Evolutionary conservation across 2,113 vertebrate genomes (phyloP), one percentile per base, ranked within the genome.

Genomic region (Trinectes maculatus): DNA sequence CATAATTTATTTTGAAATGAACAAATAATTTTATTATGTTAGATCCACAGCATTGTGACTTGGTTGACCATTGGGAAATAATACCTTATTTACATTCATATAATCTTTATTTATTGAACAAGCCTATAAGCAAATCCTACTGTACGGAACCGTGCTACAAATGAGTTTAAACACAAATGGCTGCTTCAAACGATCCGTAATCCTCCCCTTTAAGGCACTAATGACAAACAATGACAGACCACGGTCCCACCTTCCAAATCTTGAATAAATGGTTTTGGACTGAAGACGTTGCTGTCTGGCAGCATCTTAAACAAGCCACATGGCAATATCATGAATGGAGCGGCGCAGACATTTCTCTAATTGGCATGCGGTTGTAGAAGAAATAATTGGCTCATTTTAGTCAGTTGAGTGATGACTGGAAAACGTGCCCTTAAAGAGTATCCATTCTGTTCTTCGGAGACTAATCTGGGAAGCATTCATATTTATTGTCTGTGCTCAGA

Each of bases 341-440:
- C 89, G 77, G 73, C 83, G 86, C 70, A 84, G 79, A 82, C 74
- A 71, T 85, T 87, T 93, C 93, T 93, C 90, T 96, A 95, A 96
- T 95, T 96, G 95, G 83, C 91, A 92, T 91, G 90, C 80, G 92
- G 91, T 84, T 92, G 92, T 53, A 81, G 90, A 91, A 94, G 91
- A 95, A 96, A 94, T 95, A 95, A 96, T 94, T 95, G 84, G 92
- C 92, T 96, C 92, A 94, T 96, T 96, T 91, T 93, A 95, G 93
- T 93, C 90, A 82, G 88, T 89, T 95, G 94, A 96, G 91, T 94
- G 95, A 96, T 94, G 92, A 92, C 91, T 92, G 89, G 88, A 94
- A 94, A 96, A 95, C 93, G 93, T 90, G 86, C 85, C 84, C 84
- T 89, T 90, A 92, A 92, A 91, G 93, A 85, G 74, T 77, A 81